Base-by-base conservation (phyloP, 2,113 vertebrate genomes). In the Pedionomus torquatus region DNA sequence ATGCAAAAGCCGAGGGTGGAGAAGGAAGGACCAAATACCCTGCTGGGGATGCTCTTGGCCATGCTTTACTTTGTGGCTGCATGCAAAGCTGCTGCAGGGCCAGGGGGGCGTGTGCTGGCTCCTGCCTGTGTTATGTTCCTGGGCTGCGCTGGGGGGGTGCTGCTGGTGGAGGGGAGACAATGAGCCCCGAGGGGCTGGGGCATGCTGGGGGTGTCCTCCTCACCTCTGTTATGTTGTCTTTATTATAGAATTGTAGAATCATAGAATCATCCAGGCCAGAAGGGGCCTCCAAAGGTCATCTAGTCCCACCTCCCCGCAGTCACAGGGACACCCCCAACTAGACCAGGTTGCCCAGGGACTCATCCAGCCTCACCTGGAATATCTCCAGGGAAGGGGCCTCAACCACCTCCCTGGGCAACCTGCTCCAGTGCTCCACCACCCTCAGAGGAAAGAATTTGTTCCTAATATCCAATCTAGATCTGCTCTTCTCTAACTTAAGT, bases 121-220 rank as follows among this genome's bases (percentile, higher is more conserved):
- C 52, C 60, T n/a, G 7, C 7, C 8, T 18, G 2, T 0, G 0
- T 60, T 41, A 6, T 1, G 2, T 21, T 66, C 18, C 55, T 26
- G 18, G 30, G 18, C 20, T 84, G 60, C 31, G 10, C 51, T 19
- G 39, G 13, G 19, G 9, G 7, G 28, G 4, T 75, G 68, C 61
- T 89, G 80, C 57, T 1, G 3, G 39, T 0, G 1, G 33, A 74
- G 72, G 28, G 35, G 33, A 46, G 33, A 10, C 28, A 21, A 26
- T 3, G 26, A 77, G 25, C 17, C 25, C 11, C 5, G 20, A 49
- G 57, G 13, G 26, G 8, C 0, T 66, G 57, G 43, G 30, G 3
- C 4, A 5, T 4, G 11, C 2, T 21, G n/a, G 10, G 6, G 1
- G 16, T 51, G 52, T 35, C 5, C n/a, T 8, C 46, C 46, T 54